These are phyloP conservation scores for Sisor rabdophorus DNA, from an alignment of 2,113 vertebrate species.

Conservation along the genomic window DNA sequence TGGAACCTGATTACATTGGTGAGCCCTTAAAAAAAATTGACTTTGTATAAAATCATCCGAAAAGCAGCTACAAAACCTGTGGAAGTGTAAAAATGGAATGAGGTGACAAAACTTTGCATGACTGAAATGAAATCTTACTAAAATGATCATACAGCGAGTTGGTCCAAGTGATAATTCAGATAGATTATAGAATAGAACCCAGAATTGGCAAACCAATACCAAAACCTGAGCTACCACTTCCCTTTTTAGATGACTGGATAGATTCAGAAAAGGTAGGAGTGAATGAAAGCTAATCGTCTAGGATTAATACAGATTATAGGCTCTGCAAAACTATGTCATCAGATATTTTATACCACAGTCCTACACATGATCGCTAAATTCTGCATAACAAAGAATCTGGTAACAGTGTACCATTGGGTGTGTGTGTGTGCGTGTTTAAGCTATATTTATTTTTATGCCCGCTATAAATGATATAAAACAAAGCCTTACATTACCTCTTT, in stretches of 20 bases:
- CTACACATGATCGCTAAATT: neutral
- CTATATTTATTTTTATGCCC: neutral
- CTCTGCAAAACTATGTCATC: neutral
- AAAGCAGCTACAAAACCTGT: too few relatives aligned
- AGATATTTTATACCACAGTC: neutral
- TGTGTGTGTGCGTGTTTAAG: neutral
- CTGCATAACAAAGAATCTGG: neutral
- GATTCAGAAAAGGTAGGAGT: neutral
- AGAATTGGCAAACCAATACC: too few relatives aligned
- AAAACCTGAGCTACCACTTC: too few relatives aligned
- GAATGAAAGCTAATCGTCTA: neutral
- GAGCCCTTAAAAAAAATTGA: too few relatives aligned
- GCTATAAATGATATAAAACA: neutral
- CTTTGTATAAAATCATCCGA: too few relatives aligned
- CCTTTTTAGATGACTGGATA: neutral
- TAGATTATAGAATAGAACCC: too few relatives aligned
- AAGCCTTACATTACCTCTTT: constrained; percentile 53
- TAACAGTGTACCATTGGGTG: neutral
- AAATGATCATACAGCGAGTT: too few relatives aligned
- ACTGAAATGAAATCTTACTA: too few relatives aligned
- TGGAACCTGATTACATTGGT: too few relatives aligned
- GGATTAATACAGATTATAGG: neutral
- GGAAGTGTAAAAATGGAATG: too few relatives aligned
- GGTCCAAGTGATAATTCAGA: too few relatives aligned
- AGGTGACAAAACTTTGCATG: too few relatives aligned